Conservation (phyloP, 1,140 invertebrate species). For the Maniola jurtina region DNA sequence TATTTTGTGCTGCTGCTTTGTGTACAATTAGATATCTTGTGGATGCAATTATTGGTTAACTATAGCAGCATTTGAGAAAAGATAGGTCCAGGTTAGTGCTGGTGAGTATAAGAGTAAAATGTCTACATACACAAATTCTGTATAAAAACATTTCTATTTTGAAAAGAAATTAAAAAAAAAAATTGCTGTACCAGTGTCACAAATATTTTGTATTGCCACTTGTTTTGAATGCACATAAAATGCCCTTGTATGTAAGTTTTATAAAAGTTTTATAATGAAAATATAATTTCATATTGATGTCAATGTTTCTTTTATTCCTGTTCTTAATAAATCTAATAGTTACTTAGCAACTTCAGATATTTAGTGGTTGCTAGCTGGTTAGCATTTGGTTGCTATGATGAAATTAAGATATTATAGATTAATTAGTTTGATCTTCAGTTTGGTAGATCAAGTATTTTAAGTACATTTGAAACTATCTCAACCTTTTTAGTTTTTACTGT, state of each 20-base stretch:
- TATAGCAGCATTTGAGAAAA: conserved; percentile 2
- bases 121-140: no score
- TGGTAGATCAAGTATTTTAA: no score
- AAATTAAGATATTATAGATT: no score
- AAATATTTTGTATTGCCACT: background rate
- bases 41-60: background rate
- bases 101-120: background rate
- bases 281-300: conserved; percentile 3
- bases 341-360: no score
- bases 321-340: background rate
- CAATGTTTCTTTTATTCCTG: background rate
- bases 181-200: no score
- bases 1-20: background rate
- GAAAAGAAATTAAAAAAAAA: background rate
- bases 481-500: no score
- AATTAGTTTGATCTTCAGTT: no score
- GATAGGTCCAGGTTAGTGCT: conserved; percentile 7
- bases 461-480: no score
- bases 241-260: conserved; percentile 10
- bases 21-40: background rate
- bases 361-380: no score
- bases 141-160: background rate
- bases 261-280: background rate
- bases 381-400: no score
- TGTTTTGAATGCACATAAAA: background rate